A percentile compares a stretch with the other conserved stretches of the same genome.
Conservation (phyloP, 2,797 vertebrate genomes). For the Brotogeris chrysoptera region DNA sequence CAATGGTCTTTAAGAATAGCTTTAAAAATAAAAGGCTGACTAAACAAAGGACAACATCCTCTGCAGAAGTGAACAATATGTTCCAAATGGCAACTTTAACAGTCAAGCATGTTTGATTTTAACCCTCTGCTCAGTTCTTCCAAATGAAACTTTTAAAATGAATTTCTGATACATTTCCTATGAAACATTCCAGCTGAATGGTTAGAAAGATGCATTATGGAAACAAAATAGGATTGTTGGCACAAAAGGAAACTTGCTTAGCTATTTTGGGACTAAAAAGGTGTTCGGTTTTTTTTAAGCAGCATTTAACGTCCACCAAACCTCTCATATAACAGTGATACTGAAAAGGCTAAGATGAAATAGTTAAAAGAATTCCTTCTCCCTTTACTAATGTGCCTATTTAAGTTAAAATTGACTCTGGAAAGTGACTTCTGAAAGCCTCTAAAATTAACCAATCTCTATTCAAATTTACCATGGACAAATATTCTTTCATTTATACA, state of each 20-base stretch:
- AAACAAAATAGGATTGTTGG: neutral
- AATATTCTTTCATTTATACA: neutral
- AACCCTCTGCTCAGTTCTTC: neutral
- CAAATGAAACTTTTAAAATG: neutral
- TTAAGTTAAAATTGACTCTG: neutral
- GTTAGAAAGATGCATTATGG: neutral
- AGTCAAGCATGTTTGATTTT: neutral
- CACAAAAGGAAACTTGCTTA: neutral
- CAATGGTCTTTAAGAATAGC: neutral
- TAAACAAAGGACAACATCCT: neutral
- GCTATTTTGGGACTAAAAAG: neutral
- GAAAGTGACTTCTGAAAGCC: neutral
- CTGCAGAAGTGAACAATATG: neutral
- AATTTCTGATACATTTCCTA: neutral
- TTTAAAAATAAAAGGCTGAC: slow-evolving; percentile 2
- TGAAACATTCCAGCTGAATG: neutral
- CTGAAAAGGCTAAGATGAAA: neutral
- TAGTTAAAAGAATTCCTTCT: neutral
- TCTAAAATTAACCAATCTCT: neutral
- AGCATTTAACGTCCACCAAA: neutral
- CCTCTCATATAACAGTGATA: neutral
- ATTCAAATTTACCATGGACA: neutral
- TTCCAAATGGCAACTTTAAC: neutral
- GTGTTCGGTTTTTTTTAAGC: neutral
- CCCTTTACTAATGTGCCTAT: neutral